These are phyloP conservation scores for Sitobion miscanthi DNA, from an alignment of 1,140 invertebrate genomes.

Conservation along the genomic window DNA sequence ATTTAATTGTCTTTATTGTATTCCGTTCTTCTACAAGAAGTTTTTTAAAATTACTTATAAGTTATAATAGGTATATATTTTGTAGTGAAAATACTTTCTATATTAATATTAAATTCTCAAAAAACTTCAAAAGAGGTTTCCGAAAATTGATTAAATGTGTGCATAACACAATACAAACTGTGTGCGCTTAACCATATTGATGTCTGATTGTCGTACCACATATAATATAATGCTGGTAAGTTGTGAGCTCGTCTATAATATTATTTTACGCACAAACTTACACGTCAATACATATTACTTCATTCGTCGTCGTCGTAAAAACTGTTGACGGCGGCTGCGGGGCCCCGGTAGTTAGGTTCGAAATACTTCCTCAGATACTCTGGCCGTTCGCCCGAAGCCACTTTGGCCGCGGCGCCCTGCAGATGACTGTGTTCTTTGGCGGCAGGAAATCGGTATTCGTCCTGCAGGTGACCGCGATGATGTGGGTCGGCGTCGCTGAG, in stretches of 20 bases:
- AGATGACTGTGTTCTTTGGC: too few relatives aligned
- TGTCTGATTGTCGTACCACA: neutral
- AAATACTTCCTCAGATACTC: constrained; percentile 49
- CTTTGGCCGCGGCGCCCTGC: neutral
- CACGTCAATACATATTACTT: neutral
- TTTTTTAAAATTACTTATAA: neutral
- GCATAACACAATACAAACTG: neutral
- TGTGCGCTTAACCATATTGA: too few relatives aligned
- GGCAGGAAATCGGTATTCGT: neutral
- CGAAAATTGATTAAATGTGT: neutral
- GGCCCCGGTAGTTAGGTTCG: neutral
- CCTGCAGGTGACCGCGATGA: neutral
- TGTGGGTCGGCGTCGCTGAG: neutral
- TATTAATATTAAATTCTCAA: neutral
- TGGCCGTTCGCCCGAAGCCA: neutral
- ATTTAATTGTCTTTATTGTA: neutral
- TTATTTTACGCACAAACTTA: too few relatives aligned
- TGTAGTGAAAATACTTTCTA: neutral
- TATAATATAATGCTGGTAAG: neutral
- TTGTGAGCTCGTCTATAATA: neutral
- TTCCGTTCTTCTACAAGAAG: neutral
- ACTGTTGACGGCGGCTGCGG: neutral
- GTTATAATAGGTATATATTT: neutral
- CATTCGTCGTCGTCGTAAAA: constrained; percentile 16
- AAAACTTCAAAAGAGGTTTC: neutral